Evolutionary conservation across 2,113 vertebrate species (phyloP), one percentile per base, ranked within the genome.

Genomic region (Ophiodon elongatus): DNA sequence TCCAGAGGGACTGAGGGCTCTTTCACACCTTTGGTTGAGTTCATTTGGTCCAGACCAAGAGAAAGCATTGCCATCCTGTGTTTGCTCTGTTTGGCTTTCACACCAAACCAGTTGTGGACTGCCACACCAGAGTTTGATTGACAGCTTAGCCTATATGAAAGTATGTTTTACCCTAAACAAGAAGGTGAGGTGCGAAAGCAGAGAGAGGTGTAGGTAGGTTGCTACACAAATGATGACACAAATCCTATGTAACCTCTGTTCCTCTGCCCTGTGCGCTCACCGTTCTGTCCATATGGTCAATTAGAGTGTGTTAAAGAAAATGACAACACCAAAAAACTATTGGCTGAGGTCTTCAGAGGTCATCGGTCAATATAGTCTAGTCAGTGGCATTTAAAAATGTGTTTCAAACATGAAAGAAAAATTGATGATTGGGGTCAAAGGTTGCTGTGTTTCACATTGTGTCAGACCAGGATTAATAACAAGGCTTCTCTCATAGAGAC

Each of bases 381-480:
- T 85, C 54, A 14, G 62, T 63, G 64, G 47, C 64, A 82, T 79
- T 41, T 80, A 15, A 45, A 69, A 43, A 47, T 27, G 29, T 11
- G 8, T 29, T 60, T 59, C 43, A 64, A 75, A 86, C 39, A 52
- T 45, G 56, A 85, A 66, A 69, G 27, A 82, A 76, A 64, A 69
- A 54, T 45, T 7, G 5, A 74, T 63, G 64, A 78, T 9, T 0
- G 14, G 50, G 87, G 80, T 89, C 85, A 92, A 57, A 90, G 87
- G 85, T 88, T 13, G 19, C 54, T 6, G 65, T 63, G 45, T 73
- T 59, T 85, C 78, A 80, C 78, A 62, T 63, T 80, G 64, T 77
- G 77, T 90, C 64, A 50, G 79, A 82, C 73, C 73, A 50, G 60
- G 80, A 79, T 76, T 88, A 69, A 76, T 85, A 86, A 92, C 54